Evolutionary conservation across 2,113 vertebrate species (phyloP).

Genomic region (Channa maculata): DNA sequence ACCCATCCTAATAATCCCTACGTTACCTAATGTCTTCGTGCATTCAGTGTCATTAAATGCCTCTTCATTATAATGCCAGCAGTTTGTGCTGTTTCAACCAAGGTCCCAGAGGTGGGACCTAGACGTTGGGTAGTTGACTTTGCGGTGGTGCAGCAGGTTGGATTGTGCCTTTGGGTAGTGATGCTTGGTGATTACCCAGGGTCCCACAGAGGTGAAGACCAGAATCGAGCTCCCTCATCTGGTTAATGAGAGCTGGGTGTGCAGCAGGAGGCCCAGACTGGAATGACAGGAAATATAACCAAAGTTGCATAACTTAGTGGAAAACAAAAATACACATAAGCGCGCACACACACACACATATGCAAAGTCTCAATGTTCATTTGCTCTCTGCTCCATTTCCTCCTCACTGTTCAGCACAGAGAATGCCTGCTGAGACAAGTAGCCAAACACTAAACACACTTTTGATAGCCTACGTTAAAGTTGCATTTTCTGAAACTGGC

Average conservation of each 20-base stretch:
- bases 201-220: conserved; percentile 67
- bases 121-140: conserved; percentile 27
- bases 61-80: conserved; percentile 69
- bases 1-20: conserved; percentile 77
- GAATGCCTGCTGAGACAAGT: conserved; percentile 47
- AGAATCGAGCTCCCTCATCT: conserved; percentile 56
- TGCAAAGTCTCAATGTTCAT: conserved; percentile 19
- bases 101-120: conserved; percentile 46
- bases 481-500: conserved; percentile 37
- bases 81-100: conserved; percentile 57
- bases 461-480: conserved; percentile 42
- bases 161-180: conserved; percentile 59
- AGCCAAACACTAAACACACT: conserved; percentile 44
- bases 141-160: conserved; percentile 15
- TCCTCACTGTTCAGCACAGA: conserved; percentile 17
- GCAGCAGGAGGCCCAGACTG: conserved; percentile 52
- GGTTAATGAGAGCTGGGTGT: conserved; percentile 59
- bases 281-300: conserved; percentile 51
- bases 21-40: conserved; percentile 70
- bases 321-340: conserved; percentile 13
- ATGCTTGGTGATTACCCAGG: conserved; percentile 62
- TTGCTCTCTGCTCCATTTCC: conserved; percentile 55
- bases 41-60: conserved; percentile 68
- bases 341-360: conserved; percentile 18
- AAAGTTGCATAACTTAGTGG: conserved; percentile 42